A percentile compares a stretch with the other conserved stretches of the same genome.
Conservation (phyloP, 2,797 vertebrate species). For the Sarcophilus harrisii region DNA sequence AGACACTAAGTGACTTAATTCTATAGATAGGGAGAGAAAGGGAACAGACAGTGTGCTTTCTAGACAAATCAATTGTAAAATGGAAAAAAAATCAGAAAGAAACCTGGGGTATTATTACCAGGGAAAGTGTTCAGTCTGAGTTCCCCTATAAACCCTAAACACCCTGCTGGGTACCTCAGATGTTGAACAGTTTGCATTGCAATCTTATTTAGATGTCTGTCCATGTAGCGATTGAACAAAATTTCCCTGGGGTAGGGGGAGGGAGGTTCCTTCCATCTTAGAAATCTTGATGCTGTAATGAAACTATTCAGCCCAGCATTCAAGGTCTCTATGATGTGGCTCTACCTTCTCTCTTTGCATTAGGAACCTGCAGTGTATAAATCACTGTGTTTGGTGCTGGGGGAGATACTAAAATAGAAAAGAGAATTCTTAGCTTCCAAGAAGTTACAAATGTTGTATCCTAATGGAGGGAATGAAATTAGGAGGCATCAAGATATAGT, state of each 20-base stretch:
- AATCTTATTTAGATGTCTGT: neutral
- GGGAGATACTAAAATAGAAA: neutral
- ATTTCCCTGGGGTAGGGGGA: neutral
- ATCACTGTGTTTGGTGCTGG: neutral
- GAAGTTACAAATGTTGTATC: neutral
- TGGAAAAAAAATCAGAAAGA: neutral
- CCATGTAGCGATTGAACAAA: neutral
- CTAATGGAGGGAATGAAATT: neutral
- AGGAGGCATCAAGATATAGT: neutral
- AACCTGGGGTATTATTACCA: neutral
- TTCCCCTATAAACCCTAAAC: neutral
- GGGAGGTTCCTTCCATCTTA: neutral
- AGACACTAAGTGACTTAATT: neutral
- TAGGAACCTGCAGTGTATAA: neutral
- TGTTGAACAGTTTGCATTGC: neutral
- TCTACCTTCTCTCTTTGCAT: neutral
- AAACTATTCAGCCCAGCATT: neutral
- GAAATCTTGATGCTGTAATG: neutral
- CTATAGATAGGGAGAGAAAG: neutral
- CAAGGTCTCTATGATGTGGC: neutral
- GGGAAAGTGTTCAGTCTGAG: neutral
- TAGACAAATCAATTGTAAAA: neutral
- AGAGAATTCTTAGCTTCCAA: neutral
- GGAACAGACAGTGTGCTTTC: neutral
- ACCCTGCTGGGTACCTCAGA: neutral